These are phyloP conservation scores for Zoanthus sociatus DNA, from an alignment of 92 coral and sea anemone genomes.

Conservation along the genomic window DNA sequence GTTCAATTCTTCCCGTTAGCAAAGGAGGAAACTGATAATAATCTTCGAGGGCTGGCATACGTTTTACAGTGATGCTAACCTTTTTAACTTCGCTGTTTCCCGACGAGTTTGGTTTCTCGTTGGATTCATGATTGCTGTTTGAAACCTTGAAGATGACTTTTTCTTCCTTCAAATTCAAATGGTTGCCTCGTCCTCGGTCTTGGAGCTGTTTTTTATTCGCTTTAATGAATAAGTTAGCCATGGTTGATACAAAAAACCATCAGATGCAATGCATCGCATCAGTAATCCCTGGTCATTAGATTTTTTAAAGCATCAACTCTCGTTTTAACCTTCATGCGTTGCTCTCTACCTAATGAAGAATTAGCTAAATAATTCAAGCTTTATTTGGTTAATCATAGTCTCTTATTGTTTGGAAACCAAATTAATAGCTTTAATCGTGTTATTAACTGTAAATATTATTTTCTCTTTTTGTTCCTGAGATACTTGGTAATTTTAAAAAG, in stretches of 20 bases:
- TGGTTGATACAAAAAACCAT: neutral
- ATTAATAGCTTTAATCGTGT: too few relatives aligned
- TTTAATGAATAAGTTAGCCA: neutral
- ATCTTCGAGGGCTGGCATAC: neutral
- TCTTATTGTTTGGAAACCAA: too few relatives aligned
- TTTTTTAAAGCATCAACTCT: too few relatives aligned
- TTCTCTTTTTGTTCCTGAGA: too few relatives aligned
- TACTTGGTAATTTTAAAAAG: too few relatives aligned
- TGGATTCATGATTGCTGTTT: neutral
- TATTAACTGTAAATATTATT: too few relatives aligned
- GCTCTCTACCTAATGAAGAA: too few relatives aligned
- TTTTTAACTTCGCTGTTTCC: neutral
- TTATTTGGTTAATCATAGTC: too few relatives aligned
- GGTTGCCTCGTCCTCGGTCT: neutral
- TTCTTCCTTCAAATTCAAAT: neutral
- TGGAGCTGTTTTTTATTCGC: neutral
- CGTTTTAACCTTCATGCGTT: too few relatives aligned
- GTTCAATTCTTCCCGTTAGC: neutral
- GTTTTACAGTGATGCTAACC: neutral
- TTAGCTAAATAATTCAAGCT: too few relatives aligned
- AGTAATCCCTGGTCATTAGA: too few relatives aligned
- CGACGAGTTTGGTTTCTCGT: neutral
- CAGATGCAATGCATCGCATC: too few relatives aligned
- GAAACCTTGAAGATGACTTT: neutral
- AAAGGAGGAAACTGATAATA: neutral